A percentile compares a stretch with the other conserved stretches of the same genome.
Evolutionary conservation across 2,888 invertebrate genomes (phyloP).

Genomic region (Coleophora flavipennella): DNA sequence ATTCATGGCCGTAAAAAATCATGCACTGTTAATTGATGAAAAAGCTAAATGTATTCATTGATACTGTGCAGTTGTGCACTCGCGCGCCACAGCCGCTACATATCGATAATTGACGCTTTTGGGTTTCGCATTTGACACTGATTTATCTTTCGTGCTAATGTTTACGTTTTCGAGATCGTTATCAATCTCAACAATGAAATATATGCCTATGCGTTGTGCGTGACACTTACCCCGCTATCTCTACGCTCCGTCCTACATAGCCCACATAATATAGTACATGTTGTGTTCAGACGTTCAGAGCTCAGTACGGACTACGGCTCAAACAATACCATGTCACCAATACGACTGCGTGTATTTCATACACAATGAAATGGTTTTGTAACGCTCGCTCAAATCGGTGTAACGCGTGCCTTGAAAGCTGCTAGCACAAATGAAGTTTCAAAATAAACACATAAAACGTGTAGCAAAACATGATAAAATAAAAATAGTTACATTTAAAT

Average conservation of each 20-base stretch:
- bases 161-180: constrained; percentile 19
- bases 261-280: too few species aligned
- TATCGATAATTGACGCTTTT: constrained; percentile 12
- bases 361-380: constrained; percentile 19
- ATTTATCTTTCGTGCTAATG: constrained; percentile 19
- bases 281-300: constrained; percentile 5
- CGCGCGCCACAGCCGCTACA: constrained; percentile 6
- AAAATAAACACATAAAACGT: constrained; percentile 2
- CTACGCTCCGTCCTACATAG: constrained; percentile 17
- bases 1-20: too few species aligned
- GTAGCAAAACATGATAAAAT: too few species aligned
- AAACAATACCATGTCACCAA: constrained; percentile 23
- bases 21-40: too few species aligned
- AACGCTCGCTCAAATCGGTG: constrained; percentile 9
- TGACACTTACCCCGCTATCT: constrained; percentile 20
- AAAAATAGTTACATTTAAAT: too few species aligned
- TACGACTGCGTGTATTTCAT: constrained; percentile 13
- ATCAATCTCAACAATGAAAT: constrained; percentile 12
- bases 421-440: constrained; percentile 6
- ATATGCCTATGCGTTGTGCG: constrained; percentile 11
- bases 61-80: constrained; percentile 5
- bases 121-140: constrained; percentile 16
- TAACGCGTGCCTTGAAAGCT: constrained; percentile 1
- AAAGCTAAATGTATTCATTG: constrained; percentile 17
- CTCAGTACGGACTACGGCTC: constrained; percentile 11